phyloP scores from a whole-genome alignment of 2,888 invertebrate species.

The Sarcophaga rosellei region DNA sequence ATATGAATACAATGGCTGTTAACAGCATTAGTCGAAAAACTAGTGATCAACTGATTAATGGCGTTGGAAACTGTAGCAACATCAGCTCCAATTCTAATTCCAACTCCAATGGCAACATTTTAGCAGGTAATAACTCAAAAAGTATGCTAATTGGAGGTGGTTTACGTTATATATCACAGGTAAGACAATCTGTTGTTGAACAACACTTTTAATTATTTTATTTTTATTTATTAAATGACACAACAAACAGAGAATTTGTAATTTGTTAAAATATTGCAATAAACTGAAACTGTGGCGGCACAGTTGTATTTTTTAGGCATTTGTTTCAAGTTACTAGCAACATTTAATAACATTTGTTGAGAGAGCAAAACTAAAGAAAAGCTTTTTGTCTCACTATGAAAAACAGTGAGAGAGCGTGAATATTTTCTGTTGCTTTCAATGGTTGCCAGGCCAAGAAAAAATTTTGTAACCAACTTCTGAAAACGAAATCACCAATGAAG shows the following conservation, averaged over 20 bases:
- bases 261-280: constrained; percentile 32
- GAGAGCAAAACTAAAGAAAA: not conserved
- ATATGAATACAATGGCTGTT: not conserved
- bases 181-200: constrained; percentile 70
- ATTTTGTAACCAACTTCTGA: no score
- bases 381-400: not conserved
- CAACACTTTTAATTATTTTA: not conserved
- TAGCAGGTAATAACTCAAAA: not conserved
- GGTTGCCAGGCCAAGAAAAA: no score
- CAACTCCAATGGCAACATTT: not conserved
- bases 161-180: constrained; percentile 75
- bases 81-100: not conserved
- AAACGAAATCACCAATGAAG: no score
- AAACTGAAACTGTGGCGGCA: not conserved
- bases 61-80: not conserved
- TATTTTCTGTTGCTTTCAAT: not conserved
- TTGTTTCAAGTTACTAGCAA: not conserved
- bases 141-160: constrained; percentile 55
- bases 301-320: constrained; percentile 10
- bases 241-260: constrained; percentile 55
- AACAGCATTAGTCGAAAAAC: constrained; percentile 6
- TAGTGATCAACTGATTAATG: constrained; percentile 12
- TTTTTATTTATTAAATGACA: not conserved
- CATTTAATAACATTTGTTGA: constrained; percentile 27
- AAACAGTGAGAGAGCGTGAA: not conserved